Evolutionary conservation across 2,888 invertebrate genomes (phyloP), one percentile per base, ranked within the genome.

Genomic region (Sarcophaga caerulescens): DNA sequence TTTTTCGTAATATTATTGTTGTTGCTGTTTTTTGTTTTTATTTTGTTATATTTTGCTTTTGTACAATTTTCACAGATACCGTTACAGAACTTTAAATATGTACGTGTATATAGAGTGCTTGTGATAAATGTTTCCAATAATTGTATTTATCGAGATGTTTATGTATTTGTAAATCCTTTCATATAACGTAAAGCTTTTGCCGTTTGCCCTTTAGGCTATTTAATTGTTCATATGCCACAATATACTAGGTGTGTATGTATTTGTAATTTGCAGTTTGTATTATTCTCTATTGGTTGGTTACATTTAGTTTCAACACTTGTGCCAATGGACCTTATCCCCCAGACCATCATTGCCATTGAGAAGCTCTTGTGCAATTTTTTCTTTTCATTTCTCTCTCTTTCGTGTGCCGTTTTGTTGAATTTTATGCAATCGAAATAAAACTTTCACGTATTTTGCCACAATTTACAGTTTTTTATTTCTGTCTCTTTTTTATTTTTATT

Each of bases 371-470:
- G 6, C 60, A 44, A 5, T 63, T n/a, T 47, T 23, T 44, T 66
- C 45, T 47, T n/a, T 44, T 66, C 44, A 62, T 23, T 69, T n/a
- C 62, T 63, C n/a, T n/a, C n/a, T n/a, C n/a, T 11, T 17, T 14
- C 5, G 65, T 44, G 52, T 23, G 35, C 45, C 44, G 11, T 45
- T 77, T 68, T 35, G 12, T 8, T 23, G 6, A 10, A 35, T 35
- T 35, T 19, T 12, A 44, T 65, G 44, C n/a, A 6, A 11, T 23
- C 45, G 47, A 63, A 75, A 44, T 63, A 57, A 57, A 70, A 52
- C 23, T 71, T 71, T 59, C 76, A 81, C 81, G 75, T 81, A 74
- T 57, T 71, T 47, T 45, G 81, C 17, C 21, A 52, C 63, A 47
- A 75, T 57, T 76, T 45, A 35, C 14, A 10, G 57, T 62, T 70